A percentile compares a stretch with the other conserved stretches of the same genome.
These are phyloP conservation scores for Octomys mimax DNA, from an alignment of 2,797 vertebrate species.

Conservation along the genomic window DNA sequence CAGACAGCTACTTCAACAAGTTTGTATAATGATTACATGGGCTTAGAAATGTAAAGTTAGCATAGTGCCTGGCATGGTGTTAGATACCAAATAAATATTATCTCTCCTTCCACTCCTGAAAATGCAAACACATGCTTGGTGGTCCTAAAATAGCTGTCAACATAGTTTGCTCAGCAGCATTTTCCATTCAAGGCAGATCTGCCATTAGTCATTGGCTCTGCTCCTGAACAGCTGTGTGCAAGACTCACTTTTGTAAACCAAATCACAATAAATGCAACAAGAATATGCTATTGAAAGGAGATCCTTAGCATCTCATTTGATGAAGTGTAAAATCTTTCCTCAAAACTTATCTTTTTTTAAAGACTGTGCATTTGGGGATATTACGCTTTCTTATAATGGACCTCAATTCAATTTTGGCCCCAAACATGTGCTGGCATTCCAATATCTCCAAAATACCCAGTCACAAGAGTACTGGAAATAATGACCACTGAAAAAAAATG, in stretches of 20 bases:
- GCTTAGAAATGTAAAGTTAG: conserved; percentile 36
- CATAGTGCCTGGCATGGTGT: neutral
- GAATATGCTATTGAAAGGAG: conserved; percentile 61
- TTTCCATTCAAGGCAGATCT: conserved; percentile 66
- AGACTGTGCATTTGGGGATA: neutral
- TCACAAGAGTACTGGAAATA: neutral
- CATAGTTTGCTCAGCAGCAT: conserved; percentile 70
- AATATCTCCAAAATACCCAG: neutral
- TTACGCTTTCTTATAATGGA: neutral
- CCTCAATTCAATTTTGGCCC: conserved; percentile 27
- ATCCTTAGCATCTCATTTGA: conserved; percentile 32
- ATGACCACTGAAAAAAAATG: conserved; percentile 8
- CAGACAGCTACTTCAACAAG: neutral
- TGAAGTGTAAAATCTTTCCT: conserved; percentile 51
- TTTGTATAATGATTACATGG: conserved; percentile 26
- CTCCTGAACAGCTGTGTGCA: conserved; percentile 74
- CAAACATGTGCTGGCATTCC: neutral
- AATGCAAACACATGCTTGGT: conserved; percentile 74
- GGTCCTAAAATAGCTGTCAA: conserved; percentile 70
- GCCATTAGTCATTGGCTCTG: conserved; percentile 41
- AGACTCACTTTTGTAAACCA: conserved; percentile 62
- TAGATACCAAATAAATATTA: conserved; percentile 58
- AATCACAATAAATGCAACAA: conserved; percentile 42
- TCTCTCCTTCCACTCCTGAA: conserved; percentile 45
- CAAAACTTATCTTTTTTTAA: conserved; percentile 29